Evolutionary conservation across 2,797 vertebrate genomes (phyloP).

Genomic region (Lates japonicus): DNA sequence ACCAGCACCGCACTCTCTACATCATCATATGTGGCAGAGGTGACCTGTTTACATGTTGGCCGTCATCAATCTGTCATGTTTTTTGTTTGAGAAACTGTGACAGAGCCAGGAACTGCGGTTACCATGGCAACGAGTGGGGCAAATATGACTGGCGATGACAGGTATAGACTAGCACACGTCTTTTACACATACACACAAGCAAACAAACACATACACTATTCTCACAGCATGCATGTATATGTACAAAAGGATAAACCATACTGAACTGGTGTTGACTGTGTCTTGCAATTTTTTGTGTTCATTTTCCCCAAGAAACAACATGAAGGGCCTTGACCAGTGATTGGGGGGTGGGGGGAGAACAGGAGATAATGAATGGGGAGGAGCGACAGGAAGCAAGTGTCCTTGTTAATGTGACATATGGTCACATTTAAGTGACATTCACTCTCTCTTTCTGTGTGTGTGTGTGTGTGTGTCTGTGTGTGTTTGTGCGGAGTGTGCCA

Average conservation of each 20-base stretch:
- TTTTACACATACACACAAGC: not conserved
- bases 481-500: slow-evolving; percentile 39
- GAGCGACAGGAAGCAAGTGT: slow-evolving; percentile 76
- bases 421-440: slow-evolving; percentile 82
- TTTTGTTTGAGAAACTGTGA: slow-evolving; percentile 56
- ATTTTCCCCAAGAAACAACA: slow-evolving; percentile 32
- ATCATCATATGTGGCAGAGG: too few species aligned
- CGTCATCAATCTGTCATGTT: slow-evolving; percentile 56
- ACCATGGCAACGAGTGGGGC: slow-evolving; percentile 48
- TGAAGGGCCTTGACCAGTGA: slow-evolving; percentile 41
- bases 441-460: slow-evolving; percentile 54
- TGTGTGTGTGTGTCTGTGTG: slow-evolving; percentile 39
- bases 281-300: slow-evolving; percentile 1
- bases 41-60: too few species aligned
- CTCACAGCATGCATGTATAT: not conserved
- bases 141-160: slow-evolving; percentile 42
- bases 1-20: too few species aligned
- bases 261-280: slow-evolving; percentile 24
- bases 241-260: not conserved
- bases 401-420: slow-evolving; percentile 80
- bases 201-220: not conserved
- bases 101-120: slow-evolving; percentile 53
- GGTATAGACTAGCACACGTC: slow-evolving; percentile 7
- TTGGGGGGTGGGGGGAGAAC: slow-evolving; percentile 14
- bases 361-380: slow-evolving; percentile 60